Base-by-base conservation (phyloP, 2,113 vertebrate genomes). In the Cyrtonyx montezumae region DNA sequence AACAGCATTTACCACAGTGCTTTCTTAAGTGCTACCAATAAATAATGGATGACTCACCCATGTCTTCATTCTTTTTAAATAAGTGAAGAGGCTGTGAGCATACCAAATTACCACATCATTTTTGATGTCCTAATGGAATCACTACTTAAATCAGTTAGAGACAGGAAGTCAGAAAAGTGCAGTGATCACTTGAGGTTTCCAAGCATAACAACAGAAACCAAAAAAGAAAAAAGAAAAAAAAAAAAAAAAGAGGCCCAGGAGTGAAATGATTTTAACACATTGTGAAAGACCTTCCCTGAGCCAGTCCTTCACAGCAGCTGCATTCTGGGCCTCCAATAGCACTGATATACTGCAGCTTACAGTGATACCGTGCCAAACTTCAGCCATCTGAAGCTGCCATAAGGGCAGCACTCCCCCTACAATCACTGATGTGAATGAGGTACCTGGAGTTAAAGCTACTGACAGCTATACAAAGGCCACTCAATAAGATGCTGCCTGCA, bases 21-120 rank as follows among this genome's bases (percentile, higher is more conserved):
- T 42, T 94, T 87, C 80, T 89, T 89, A 95, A 94, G 79, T 91
- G 94, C 71, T 68, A 83, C 46, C 68, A 92, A 87, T 95, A 94
- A 94, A 91, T 96, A 92, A 93, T 90, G 59, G 49, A 92, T 94
- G 66, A 80, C 23, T 91, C 51, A 40, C 55, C 78, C 79, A 77
- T 89, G 79, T 63, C 45, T 94, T 92, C 83, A n/a, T 59, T 87
- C 65, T 87, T 79, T 87, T 89, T 80, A 91, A 96, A 83, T 89
- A 96, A 95, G 37, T 89, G 80, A 96, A 92, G 79, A 92, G 51
- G 22, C 37, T 93, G 55, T 43, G 20, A 94, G 78, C 51, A 71
- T 75, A 92, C 65, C 67, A 82, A 85, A 87, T 73, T 78, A 90
- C 68, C 3, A 8, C 73, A 87, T 67, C 17, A 40, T 91, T 89